Percentiles rank a stretch among this genome's conserved stretches.
Conservation (phyloP, 2,113 vertebrate genomes). For the Microcebus ravelobensis region DNA sequence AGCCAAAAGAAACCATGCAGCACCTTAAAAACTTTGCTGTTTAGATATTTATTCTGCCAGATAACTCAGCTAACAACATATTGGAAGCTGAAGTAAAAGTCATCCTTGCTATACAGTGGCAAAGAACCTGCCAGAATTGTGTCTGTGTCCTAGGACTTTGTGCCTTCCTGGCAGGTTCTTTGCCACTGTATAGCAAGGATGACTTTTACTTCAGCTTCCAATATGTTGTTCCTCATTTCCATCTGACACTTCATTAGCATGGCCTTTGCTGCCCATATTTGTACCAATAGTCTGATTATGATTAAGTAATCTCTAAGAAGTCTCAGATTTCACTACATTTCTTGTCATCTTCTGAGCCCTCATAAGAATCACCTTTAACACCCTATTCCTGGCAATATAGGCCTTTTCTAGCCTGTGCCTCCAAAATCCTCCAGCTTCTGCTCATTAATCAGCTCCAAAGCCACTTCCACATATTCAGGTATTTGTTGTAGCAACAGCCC, state of each 20-base stretch:
- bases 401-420: not conserved
- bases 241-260: not conserved
- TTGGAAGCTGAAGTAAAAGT: too few species aligned
- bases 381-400: not conserved
- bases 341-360: not conserved
- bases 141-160: too few species aligned
- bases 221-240: not conserved
- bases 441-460: not conserved
- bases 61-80: too few species aligned
- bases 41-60: not conserved
- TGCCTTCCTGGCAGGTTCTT: not conserved
- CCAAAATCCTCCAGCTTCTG: not conserved
- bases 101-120: too few species aligned
- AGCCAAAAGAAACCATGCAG: not conserved
- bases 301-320: not conserved
- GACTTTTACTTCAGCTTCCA: not conserved
- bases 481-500: not conserved
- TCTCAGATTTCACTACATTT: not conserved
- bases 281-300: not conserved
- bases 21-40: not conserved
- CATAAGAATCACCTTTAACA: not conserved
- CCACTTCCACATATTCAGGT: not conserved
- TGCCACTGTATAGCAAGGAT: not conserved
- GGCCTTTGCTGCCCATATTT: not conserved
- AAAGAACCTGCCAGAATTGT: too few species aligned